Evolutionary conservation across 2,113 vertebrate species (phyloP).

Genomic region (Butorides virescens): DNA sequence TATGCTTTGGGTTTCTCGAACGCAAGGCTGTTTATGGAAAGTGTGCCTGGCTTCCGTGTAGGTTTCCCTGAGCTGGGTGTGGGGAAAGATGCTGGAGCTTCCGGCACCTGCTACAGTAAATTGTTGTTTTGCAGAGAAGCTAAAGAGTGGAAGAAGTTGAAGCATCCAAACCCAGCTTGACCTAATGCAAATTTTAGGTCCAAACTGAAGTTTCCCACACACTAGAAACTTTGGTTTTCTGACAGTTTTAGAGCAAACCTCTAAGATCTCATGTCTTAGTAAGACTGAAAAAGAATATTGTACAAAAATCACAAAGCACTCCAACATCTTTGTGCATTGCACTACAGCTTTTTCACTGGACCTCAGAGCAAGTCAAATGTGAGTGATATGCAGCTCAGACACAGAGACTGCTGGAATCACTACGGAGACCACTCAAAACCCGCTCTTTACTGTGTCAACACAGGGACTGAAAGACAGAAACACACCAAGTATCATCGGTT

Average conservation of each 20-base stretch:
- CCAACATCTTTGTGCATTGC: background rate
- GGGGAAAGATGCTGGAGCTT: background rate
- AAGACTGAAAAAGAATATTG: background rate
- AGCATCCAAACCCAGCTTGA: background rate
- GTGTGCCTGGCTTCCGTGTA: background rate
- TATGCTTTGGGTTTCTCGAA: background rate
- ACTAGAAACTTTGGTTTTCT: background rate
- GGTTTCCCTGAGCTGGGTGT: background rate
- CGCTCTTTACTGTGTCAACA: background rate
- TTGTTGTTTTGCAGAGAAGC: background rate
- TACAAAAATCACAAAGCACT: background rate
- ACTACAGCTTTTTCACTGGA: background rate
- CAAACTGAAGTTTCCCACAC: background rate
- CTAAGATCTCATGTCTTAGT: background rate
- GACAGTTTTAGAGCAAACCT: background rate
- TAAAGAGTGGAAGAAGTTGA: background rate
- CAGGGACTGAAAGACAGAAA: background rate
- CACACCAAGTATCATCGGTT: fast-evolving
- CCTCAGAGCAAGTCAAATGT: background rate
- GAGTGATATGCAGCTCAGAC: background rate
- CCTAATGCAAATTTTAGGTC: background rate
- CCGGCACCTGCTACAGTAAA: background rate
- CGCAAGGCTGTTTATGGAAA: background rate
- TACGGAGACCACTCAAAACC: background rate
- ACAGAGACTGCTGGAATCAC: background rate